Evolutionary conservation across 2,888 invertebrate genomes (phyloP).

Genomic region (Pterobdella sp.): DNA sequence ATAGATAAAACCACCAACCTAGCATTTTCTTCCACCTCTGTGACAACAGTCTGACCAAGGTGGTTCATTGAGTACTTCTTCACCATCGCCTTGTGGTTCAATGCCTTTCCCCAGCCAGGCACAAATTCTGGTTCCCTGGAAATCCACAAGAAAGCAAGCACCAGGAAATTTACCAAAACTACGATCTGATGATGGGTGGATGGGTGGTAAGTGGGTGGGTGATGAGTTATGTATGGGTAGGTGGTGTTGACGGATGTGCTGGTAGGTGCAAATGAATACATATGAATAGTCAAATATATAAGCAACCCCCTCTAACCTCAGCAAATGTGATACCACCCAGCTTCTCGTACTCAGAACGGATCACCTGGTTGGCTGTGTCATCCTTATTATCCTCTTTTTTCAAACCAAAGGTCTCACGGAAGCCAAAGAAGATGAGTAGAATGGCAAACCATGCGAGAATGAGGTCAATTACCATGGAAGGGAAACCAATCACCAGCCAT

Average conservation of each 20-base stretch:
- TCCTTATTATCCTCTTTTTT: conserved; percentile 10
- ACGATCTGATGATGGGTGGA: conserved; percentile 36
- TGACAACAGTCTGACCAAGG: not conserved
- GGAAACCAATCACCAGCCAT: conserved; percentile 33
- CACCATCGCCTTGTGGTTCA: conserved; percentile 19
- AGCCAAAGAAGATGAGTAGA: conserved; percentile 31
- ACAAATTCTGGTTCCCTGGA: conserved; percentile 41
- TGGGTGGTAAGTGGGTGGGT: not conserved
- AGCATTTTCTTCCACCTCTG: not conserved
- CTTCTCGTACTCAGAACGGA: conserved; percentile 41
- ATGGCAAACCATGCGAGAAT: conserved; percentile 30
- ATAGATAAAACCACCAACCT: conserved; percentile 1
- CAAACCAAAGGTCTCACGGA: conserved; percentile 30
- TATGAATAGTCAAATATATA: too few species aligned
- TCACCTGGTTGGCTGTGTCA: conserved; percentile 39
- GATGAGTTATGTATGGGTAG: not conserved
- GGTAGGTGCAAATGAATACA: too few species aligned
- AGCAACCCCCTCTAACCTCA: not conserved
- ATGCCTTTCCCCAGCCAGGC: conserved; percentile 34
- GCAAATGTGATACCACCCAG: conserved; percentile 42
- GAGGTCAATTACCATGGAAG: conserved; percentile 32
- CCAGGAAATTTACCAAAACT: conserved; percentile 40
- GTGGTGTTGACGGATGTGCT: not conserved
- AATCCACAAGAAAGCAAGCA: conserved; percentile 43
- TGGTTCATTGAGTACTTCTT: not conserved